Percentiles rank a stretch among this genome's conserved stretches.
phyloP scores from a whole-genome alignment of 1,140 invertebrate species.

The Neodiprion lecontei region DNA sequence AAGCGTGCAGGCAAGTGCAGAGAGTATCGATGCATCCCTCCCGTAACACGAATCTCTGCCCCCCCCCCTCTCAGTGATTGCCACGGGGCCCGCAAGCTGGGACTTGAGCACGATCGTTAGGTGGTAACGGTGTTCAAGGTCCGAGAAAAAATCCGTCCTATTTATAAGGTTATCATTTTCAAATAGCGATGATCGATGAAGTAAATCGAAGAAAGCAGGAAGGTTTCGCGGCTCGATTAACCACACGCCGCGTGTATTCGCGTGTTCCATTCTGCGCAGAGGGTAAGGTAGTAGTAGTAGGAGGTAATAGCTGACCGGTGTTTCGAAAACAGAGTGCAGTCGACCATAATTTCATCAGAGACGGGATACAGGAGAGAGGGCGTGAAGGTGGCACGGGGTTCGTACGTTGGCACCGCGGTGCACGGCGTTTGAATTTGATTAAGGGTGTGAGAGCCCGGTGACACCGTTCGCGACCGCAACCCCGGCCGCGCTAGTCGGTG shows the following conservation, averaged over 20 bases:
- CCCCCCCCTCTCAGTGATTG: too few species aligned
- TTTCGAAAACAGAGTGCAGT: constrained; percentile 38
- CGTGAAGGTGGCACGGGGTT: constrained; percentile 44
- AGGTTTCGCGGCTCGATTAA: background rate
- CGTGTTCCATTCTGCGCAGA: background rate
- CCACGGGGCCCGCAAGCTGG: too few species aligned
- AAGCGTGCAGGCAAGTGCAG: too few species aligned
- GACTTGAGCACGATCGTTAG: too few species aligned
- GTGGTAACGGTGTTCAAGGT: too few species aligned
- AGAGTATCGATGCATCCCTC: too few species aligned
- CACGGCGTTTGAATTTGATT: constrained; percentile 55
- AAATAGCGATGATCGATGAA: background rate
- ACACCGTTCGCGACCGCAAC: constrained; percentile 58
- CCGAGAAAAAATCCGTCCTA: too few species aligned
- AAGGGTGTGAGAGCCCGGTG: constrained; percentile 50
- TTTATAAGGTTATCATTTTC: background rate
- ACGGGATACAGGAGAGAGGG: constrained; percentile 27
- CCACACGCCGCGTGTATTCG: background rate
- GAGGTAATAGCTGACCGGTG: background rate
- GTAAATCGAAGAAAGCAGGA: background rate
- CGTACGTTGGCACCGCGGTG: constrained; percentile 14
- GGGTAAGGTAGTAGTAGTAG: background rate
- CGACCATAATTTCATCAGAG: constrained; percentile 58
- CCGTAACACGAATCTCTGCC: too few species aligned
- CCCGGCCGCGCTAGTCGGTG: constrained; percentile 42